Conservation (phyloP, 1,140 invertebrate species). For the Bombyx mandarina region DNA sequence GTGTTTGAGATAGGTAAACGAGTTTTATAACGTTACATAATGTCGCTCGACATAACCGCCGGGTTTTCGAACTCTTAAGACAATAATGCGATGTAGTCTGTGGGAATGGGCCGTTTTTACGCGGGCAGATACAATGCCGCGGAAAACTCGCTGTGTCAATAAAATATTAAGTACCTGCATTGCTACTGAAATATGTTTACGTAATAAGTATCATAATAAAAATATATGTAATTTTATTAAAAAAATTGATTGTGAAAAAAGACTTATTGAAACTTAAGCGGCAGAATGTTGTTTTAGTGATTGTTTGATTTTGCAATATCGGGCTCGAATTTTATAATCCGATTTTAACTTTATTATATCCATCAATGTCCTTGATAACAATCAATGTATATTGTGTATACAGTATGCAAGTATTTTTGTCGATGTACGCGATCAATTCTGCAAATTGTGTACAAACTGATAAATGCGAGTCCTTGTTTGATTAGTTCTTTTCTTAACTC, state of each 20-base stretch:
- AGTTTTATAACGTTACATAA: conserved; percentile 25
- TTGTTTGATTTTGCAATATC: too few species aligned
- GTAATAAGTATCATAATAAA: too few species aligned
- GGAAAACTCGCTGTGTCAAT: conserved; percentile 34
- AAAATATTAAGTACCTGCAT: conserved; percentile 3
- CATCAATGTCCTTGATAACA: not conserved
- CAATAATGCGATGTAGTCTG: conserved; percentile 40
- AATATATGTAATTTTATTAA: too few species aligned
- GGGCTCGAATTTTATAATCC: not conserved
- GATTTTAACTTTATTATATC: not conserved
- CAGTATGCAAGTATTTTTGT: too few species aligned
- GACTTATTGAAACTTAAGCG: too few species aligned
- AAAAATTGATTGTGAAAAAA: too few species aligned
- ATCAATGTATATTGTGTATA: not conserved
- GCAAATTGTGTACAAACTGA: too few species aligned
- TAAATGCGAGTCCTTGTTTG: too few species aligned
- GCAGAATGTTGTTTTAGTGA: too few species aligned
- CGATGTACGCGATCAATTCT: too few species aligned
- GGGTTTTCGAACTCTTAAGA: conserved; percentile 22
- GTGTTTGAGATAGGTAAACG: conserved; percentile 8
- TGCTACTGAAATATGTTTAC: not conserved
- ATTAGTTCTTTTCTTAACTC: too few species aligned
- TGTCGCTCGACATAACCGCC: conserved; percentile 25
- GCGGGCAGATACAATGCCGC: conserved; percentile 40
- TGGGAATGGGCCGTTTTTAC: conserved; percentile 43